Conservation (phyloP, 1,140 invertebrate genomes). For the Calephelis nemesis region DNA sequence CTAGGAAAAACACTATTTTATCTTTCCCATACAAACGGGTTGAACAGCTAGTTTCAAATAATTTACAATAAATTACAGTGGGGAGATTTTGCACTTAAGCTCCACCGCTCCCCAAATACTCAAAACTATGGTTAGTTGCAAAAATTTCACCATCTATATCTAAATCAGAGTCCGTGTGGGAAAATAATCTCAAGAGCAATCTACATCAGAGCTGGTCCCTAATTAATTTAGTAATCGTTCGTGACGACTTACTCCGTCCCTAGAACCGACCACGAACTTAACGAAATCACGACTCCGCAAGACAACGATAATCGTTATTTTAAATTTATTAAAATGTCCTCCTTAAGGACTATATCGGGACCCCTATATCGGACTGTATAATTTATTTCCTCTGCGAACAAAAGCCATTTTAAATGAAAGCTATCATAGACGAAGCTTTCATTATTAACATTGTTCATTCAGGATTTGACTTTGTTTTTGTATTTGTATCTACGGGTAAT, state of each 20-base stretch:
- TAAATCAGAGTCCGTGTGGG: conserved; percentile 66
- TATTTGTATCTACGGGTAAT: neutral
- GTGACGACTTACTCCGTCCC: conserved; percentile 74
- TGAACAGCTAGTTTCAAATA: too few species aligned
- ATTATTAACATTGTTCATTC: conserved; percentile 45
- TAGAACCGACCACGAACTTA: conserved; percentile 68
- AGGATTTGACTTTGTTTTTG: conserved; percentile 36
- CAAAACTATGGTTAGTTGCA: conserved; percentile 21
- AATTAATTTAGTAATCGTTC: conserved; percentile 79
- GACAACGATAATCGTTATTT: conserved; percentile 77
- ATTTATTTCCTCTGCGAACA: conserved; percentile 66
- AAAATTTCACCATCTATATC: conserved; percentile 52
- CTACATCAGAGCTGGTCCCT: conserved; percentile 72
- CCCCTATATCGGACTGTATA: conserved; percentile 73
- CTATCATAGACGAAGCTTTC: conserved; percentile 55
- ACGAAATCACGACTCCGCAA: conserved; percentile 76
- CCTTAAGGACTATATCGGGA: conserved; percentile 72
- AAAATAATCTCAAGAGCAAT: conserved; percentile 74
- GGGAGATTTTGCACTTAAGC: too few species aligned
- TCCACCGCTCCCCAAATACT: neutral
- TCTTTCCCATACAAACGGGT: too few species aligned
- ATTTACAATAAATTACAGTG: too few species aligned
- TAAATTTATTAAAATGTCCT: conserved; percentile 79
- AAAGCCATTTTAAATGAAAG: conserved; percentile 63
- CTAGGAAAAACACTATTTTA: too few species aligned